These are phyloP conservation scores for Heliconius sara DNA, from an alignment of 2,888 invertebrate genomes.

Conservation along the genomic window DNA sequence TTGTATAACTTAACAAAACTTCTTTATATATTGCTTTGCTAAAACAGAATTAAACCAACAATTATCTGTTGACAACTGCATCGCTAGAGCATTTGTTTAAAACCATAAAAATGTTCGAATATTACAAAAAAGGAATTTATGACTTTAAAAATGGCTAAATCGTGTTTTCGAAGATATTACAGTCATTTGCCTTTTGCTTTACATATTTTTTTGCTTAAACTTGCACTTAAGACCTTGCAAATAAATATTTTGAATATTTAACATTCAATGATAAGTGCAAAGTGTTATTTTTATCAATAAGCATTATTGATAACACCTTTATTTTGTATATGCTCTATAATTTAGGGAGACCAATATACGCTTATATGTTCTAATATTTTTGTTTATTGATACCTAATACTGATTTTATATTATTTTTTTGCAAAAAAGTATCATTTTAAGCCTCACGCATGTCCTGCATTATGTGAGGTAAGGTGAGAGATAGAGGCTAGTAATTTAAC, in stretches of 20 bases:
- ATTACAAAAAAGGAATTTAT: not conserved
- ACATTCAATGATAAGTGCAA: slow-evolving; percentile 4
- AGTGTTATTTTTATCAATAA: slow-evolving; percentile 5
- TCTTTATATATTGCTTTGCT: not conserved
- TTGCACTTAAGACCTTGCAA: not conserved
- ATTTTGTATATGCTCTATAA: not conserved
- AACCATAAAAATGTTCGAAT: not conserved
- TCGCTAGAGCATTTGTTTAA: too few relatives aligned
- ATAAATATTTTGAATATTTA: not conserved
- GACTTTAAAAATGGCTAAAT: not conserved
- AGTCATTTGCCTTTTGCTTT: not conserved
- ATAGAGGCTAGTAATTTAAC: not conserved
- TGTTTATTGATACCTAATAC: not conserved
- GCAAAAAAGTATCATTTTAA: not conserved
- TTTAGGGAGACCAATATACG: not conserved
- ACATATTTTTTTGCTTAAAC: not conserved
- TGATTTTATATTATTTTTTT: not conserved
- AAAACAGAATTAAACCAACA: too few relatives aligned
- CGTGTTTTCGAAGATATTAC: not conserved
- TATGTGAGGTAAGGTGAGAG: not conserved
- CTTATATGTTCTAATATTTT: not conserved
- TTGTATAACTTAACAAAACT: not conserved
- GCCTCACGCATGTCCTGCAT: not conserved
- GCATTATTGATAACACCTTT: not conserved
- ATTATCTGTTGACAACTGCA: too few relatives aligned